Conservation (phyloP, 1,140 invertebrate genomes). For the Neotoxoptera formosana region DNA sequence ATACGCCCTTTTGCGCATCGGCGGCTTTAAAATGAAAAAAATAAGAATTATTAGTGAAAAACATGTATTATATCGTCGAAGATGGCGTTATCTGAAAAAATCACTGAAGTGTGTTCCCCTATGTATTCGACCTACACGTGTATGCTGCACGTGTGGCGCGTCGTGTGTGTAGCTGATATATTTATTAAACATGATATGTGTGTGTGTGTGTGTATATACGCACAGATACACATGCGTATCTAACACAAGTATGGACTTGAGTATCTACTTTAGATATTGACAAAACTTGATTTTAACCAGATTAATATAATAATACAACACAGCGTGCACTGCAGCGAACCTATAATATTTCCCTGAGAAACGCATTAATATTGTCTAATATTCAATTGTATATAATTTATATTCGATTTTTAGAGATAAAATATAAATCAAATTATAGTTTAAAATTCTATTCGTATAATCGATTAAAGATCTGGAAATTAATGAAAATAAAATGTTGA, state of each 20-base stretch:
- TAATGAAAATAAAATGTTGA: too few species aligned
- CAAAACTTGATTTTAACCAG: neutral
- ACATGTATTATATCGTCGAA: conserved; percentile 1
- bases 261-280: neutral
- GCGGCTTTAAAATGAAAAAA: neutral
- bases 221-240: neutral
- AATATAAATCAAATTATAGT: too few species aligned
- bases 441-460: too few species aligned
- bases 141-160: neutral
- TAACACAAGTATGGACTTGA: neutral
- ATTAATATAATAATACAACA: too few species aligned
- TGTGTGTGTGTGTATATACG: neutral
- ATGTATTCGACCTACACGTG: neutral
- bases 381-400: too few species aligned
- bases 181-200: neutral
- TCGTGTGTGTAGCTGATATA: neutral
- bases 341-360: too few species aligned
- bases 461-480: too few species aligned
- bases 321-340: too few species aligned
- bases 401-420: too few species aligned
- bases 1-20: neutral
- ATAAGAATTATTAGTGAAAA: neutral
- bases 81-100: conserved; percentile 18
- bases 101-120: neutral
- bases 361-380: too few species aligned